Conservation (phyloP, 2,888 invertebrate species). For the Flexamia atlantica region DNA sequence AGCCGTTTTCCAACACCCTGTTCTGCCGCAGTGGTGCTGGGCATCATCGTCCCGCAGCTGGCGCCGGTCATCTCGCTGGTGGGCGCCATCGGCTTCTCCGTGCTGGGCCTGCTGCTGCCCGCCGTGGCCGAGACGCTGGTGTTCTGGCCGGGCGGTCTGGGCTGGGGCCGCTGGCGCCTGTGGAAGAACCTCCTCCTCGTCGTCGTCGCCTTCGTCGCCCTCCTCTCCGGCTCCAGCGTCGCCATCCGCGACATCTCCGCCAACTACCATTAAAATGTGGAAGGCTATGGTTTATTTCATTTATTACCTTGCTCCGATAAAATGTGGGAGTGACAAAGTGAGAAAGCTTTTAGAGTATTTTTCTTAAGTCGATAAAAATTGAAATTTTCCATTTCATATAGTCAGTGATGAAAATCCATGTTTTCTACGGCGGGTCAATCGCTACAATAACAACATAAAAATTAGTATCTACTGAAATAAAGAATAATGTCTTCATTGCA, state of each 20-base stretch:
- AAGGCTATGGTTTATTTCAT: too few relatives aligned
- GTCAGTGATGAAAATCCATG: too few relatives aligned
- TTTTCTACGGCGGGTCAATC: too few relatives aligned
- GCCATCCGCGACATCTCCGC: slow-evolving; percentile 74
- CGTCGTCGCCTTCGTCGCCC: slow-evolving; percentile 81
- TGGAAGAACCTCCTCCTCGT: slow-evolving; percentile 81
- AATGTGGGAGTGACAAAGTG: too few relatives aligned
- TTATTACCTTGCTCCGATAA: too few relatives aligned
- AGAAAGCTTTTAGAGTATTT: too few relatives aligned
- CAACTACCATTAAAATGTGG: slow-evolving; percentile 56
- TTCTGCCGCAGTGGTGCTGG: slow-evolving; percentile 81
- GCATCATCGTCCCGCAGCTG: slow-evolving; percentile 88
- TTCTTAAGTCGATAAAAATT: too few relatives aligned
- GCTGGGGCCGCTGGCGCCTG: slow-evolving; percentile 81
- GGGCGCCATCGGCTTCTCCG: slow-evolving; percentile 85
- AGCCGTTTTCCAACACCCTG: too few relatives aligned
- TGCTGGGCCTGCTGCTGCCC: slow-evolving; percentile 86
- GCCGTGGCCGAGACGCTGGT: slow-evolving; percentile 84
- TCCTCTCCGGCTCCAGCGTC: slow-evolving; percentile 80
- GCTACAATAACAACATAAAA: too few relatives aligned
- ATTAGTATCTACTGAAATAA: too few relatives aligned
- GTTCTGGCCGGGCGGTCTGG: slow-evolving; percentile 72
- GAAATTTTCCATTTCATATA: too few relatives aligned
- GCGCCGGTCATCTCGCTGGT: slow-evolving; percentile 94
- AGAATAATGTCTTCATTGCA: too few relatives aligned